Conservation (phyloP, 2,888 invertebrate species). For the Amiota communis region DNA sequence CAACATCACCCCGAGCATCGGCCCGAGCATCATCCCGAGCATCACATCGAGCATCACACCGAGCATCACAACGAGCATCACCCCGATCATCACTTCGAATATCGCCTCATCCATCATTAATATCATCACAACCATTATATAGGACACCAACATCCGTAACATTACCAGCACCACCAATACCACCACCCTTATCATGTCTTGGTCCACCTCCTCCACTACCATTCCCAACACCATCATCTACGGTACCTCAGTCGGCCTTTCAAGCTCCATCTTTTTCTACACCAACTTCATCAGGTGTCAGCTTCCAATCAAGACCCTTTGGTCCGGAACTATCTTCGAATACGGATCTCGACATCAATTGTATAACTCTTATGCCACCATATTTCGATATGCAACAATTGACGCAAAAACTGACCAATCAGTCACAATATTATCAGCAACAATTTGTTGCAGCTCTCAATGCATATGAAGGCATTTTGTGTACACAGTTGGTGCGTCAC, state of each 20-base stretch:
- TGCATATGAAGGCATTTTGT: conserved; percentile 16
- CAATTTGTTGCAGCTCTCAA: conserved; percentile 13
- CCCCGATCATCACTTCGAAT: neutral
- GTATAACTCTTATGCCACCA: neutral
- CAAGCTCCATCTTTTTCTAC: too few species aligned
- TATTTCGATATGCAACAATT: neutral
- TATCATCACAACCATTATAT: too few species aligned
- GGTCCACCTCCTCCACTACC: too few species aligned
- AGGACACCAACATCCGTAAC: too few species aligned
- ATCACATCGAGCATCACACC: conserved; percentile 3
- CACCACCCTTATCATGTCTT: neutral
- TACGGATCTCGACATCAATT: neutral
- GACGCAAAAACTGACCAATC: neutral
- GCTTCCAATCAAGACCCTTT: too few species aligned
- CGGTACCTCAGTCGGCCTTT: too few species aligned
- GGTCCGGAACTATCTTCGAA: neutral
- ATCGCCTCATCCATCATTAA: neutral
- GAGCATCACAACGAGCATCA: neutral
- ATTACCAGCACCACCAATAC: neutral
- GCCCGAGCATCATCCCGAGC: neutral
- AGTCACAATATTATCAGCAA: neutral
- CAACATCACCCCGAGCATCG: neutral
- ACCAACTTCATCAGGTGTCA: too few species aligned
- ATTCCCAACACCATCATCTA: too few species aligned
- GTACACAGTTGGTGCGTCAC: conserved; percentile 14